phyloP scores from a whole-genome alignment of 2,113 vertebrate species.

The Ondatra zibethicus region DNA sequence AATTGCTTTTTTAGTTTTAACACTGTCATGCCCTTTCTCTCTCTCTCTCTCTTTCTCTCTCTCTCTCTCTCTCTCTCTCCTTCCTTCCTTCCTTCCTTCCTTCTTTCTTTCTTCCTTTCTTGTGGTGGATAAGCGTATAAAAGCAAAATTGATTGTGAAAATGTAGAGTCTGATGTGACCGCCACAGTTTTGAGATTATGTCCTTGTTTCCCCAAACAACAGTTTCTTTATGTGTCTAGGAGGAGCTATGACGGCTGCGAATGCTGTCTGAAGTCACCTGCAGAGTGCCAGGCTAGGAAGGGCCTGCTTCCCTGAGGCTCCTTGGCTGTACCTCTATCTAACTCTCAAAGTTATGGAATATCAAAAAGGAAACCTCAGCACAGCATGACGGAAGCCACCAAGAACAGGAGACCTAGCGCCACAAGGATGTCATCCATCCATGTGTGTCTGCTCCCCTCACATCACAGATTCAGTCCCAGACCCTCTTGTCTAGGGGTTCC shows the following conservation, averaged over 20 bases:
- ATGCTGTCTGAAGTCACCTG: not conserved
- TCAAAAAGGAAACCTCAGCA: not conserved
- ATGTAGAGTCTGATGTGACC: not conserved
- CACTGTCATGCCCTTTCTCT: too few species aligned
- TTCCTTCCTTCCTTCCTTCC: not conserved
- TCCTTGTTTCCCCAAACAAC: not conserved
- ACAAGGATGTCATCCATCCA: accelerated
- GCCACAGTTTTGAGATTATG: not conserved
- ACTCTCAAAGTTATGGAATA: accelerated
- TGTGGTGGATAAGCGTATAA: not conserved
- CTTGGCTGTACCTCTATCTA: accelerated
- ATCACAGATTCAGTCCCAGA: accelerated
- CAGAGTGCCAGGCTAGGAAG: not conserved
- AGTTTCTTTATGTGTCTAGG: not conserved
- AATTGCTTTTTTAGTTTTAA: not conserved
- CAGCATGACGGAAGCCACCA: accelerated
- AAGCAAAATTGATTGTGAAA: not conserved
- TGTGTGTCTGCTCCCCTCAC: accelerated
- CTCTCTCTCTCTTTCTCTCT: not conserved
- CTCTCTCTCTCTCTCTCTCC: too few species aligned
- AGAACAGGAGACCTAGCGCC: not conserved
- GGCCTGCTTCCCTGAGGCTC: not conserved
- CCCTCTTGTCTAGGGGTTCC: too few species aligned
- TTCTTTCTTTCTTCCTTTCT: accelerated
- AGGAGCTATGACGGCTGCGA: accelerated